A percentile compares a stretch with the other conserved stretches of the same genome.
Conservation (phyloP, 2,888 invertebrate species). For the Xanthia icteritia region DNA sequence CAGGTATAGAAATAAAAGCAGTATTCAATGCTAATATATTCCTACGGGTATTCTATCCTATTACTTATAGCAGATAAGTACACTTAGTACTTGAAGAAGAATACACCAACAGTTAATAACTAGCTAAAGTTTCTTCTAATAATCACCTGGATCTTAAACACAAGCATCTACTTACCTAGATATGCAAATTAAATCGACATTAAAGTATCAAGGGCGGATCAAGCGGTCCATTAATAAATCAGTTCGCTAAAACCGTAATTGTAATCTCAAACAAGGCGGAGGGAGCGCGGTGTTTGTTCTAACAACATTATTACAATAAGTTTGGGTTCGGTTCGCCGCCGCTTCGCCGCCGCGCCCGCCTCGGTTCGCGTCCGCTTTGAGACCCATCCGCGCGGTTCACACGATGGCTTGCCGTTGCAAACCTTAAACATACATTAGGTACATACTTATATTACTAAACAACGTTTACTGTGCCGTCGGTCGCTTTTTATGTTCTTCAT, state of each 20-base stretch:
- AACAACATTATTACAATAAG: conserved; percentile 91
- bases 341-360: conserved; percentile 63
- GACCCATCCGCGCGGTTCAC: conserved; percentile 78
- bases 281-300: conserved; percentile 88
- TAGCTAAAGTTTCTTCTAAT: conserved; percentile 11
- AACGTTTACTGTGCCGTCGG: conserved; percentile 19
- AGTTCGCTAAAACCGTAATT: conserved; percentile 91
- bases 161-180: conserved; percentile 59
- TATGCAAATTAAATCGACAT: conserved; percentile 89
- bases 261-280: conserved; percentile 90
- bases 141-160: conserved; percentile 47
- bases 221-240: conserved; percentile 90
- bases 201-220: conserved; percentile 90
- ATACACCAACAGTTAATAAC: neutral
- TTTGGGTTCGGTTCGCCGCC: conserved; percentile 84
- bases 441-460: conserved; percentile 33
- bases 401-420: conserved; percentile 70
- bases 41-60: neutral
- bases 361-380: conserved; percentile 43
- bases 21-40: neutral
- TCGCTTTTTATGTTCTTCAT: neutral
- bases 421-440: conserved; percentile 40
- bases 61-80: neutral
- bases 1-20: neutral
- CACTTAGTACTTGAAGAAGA: neutral